Base-by-base conservation (phyloP, 1,140 invertebrate genomes). In the Halyomorpha halys region DNA sequence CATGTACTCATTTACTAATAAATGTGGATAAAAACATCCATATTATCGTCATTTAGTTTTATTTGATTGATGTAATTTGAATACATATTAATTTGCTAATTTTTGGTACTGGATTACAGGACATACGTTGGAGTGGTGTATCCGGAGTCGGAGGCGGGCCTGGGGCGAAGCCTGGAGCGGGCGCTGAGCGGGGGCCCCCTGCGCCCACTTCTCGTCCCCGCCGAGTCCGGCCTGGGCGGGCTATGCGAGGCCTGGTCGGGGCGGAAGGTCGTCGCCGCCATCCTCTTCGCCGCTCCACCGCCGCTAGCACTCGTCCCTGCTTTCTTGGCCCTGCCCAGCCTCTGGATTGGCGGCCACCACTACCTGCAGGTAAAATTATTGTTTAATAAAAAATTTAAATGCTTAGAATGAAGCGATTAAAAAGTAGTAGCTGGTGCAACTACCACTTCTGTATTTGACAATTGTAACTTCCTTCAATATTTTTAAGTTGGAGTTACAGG, bases 291-390 rank as follows among this genome's bases (percentile, higher is more conserved):
- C 59, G 13, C 59, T 1, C 16, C 59, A 2, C 59, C 59, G 0
- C 4, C 59, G 3, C 27, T 44, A 1, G 59, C 59, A 30, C 25
- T 60, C 59, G 27, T 8, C 5, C 34, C 59, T 60, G 30, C 59
- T 8, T 19, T 14, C 15, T n/a, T 44, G 2, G 25, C 59, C 11
- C 15, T 44, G 3, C 59, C 59, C 25, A 44, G 21, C 34, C 59
- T 56, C 18, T 34, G 59, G 59, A 60, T 44, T 18, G 39, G 39
- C n/a, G 39, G 59, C 11, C 59, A 39, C 30, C 25, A 34, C 25
- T 56, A 56, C 53, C 53, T 56, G 2, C 53, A 56, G 53, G 53
- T 56, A 56, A 56, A 2, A n/a, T n/a, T n/a, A n/a, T n/a, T n/a
- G n/a, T n/a, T n/a, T n/a, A n/a, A n/a, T n/a, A n/a, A n/a, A n/a